Evolutionary conservation across 2,888 invertebrate genomes (phyloP).

Genomic region (Drosophila eohydei): DNA sequence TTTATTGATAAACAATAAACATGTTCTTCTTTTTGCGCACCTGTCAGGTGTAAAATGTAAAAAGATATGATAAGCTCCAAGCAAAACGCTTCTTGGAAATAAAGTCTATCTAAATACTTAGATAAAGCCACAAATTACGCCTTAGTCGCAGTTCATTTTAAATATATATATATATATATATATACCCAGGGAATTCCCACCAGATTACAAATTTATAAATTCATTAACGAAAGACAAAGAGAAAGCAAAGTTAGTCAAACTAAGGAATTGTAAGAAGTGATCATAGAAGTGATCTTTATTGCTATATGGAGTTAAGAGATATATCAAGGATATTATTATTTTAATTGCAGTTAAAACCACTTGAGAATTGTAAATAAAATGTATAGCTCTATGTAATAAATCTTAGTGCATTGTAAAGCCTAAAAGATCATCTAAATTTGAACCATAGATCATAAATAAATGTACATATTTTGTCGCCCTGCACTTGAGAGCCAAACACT

Average conservation of each 20-base stretch:
- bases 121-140: constrained; percentile 4
- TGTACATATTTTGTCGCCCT: constrained; percentile 5
- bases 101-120: constrained; percentile 18
- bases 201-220: not conserved
- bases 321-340: not conserved
- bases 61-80: constrained; percentile 24
- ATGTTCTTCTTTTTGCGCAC: constrained; percentile 16
- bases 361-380: constrained; percentile 8
- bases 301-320: too few species aligned
- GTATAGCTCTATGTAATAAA: not conserved
- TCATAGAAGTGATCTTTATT: not conserved
- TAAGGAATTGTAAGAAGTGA: not conserved
- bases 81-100: constrained; percentile 9
- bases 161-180: not conserved
- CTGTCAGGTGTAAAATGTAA: constrained; percentile 36
- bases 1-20: constrained; percentile 20
- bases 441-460: not conserved
- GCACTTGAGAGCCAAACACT: constrained; percentile 47
- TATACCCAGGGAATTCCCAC: not conserved
- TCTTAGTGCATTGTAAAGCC: not conserved
- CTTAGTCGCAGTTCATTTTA: not conserved
- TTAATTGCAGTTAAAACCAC: constrained; percentile 3
- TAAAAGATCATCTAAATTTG: not conserved
- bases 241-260: too few species aligned
- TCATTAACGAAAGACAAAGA: not conserved